Evolutionary conservation across 2,797 vertebrate genomes (phyloP).

Genomic region (Hemitrygon akajei): DNA sequence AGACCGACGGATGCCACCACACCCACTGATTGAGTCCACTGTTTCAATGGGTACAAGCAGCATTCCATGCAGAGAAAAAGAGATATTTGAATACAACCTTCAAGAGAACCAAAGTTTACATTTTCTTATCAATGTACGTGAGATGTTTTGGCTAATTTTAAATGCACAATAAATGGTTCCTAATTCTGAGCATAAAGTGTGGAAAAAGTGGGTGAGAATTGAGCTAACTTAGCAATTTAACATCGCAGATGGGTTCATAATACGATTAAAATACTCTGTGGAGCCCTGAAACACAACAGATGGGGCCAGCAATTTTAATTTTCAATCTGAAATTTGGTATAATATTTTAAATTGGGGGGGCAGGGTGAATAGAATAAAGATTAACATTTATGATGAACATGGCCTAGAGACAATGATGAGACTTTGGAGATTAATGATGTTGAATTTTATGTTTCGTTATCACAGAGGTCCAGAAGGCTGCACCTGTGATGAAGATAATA

Average conservation of each 20-base stretch:
- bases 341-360: neutral
- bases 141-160: neutral
- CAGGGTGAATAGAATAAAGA: neutral
- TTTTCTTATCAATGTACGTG: neutral
- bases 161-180: neutral
- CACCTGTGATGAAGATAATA: too few species aligned
- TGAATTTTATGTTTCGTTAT: neutral
- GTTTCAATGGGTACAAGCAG: neutral
- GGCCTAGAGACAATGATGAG: neutral
- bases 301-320: neutral
- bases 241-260: neutral
- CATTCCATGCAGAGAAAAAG: neutral
- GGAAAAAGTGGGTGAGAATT: neutral
- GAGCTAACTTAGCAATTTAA: neutral
- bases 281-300: neutral
- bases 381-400: neutral
- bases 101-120: neutral
- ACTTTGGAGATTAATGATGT: neutral
- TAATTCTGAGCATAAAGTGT: neutral
- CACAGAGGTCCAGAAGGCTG: neutral
- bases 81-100: neutral
- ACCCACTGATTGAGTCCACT: neutral
- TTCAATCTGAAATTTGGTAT: neutral
- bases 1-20: too few species aligned
- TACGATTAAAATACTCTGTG: neutral